A percentile compares a stretch with the other conserved stretches of the same genome.
Conservation (phyloP, 2,113 vertebrate genomes). For the Cololabis saira region DNA sequence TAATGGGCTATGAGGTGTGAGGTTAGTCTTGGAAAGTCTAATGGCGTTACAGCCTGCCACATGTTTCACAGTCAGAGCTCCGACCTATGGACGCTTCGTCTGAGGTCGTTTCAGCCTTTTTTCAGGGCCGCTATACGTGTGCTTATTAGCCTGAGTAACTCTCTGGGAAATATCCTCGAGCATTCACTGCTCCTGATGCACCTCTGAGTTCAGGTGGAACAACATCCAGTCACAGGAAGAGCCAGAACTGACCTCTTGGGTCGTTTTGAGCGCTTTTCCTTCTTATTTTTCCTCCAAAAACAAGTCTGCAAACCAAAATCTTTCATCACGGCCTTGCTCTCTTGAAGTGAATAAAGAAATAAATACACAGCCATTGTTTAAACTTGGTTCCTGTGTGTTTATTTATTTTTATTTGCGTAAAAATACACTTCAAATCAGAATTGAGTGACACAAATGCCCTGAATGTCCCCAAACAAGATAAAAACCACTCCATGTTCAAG, state of each 20-base stretch:
- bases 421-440: conserved; percentile 16
- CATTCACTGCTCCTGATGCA: conserved; percentile 32
- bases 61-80: not conserved
- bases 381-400: conserved; percentile 3
- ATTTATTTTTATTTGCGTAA: conserved; percentile 21
- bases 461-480: conserved; percentile 26
- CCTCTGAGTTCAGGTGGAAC: conserved; percentile 45
- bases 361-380: not conserved
- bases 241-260: conserved; percentile 14
- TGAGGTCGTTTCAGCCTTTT: conserved; percentile 16
- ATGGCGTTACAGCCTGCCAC: conserved; percentile 20
- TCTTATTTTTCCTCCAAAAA: conserved; percentile 26
- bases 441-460: conserved; percentile 44
- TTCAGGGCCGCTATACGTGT: conserved; percentile 15
- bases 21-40: conserved; percentile 40
- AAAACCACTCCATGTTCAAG: conserved; percentile 43
- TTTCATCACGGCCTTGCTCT: not conserved
- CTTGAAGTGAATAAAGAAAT: conserved; percentile 5
- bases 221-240: conserved; percentile 4
- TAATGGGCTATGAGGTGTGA: conserved; percentile 49
- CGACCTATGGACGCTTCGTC: not conserved
- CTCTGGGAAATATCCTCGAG: conserved; percentile 31
- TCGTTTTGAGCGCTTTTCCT: conserved; percentile 7
- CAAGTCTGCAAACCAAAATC: not conserved
- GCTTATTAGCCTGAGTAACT: conserved; percentile 22